Evolutionary conservation across 2,113 vertebrate genomes (phyloP), one percentile per base, ranked within the genome.

Genomic region (Melanocharis versteri): DNA sequence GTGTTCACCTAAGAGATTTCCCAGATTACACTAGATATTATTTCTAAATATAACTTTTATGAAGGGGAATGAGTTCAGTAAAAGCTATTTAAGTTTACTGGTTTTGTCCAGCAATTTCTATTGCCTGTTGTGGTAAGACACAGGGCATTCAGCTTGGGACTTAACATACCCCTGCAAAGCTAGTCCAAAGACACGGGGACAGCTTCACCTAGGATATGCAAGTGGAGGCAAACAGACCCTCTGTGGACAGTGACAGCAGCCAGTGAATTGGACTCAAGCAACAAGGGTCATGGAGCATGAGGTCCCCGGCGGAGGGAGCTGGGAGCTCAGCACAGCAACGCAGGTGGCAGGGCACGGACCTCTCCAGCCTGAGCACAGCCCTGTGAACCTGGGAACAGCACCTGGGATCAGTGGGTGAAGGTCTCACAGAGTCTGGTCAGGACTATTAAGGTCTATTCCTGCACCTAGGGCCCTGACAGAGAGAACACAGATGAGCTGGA

Each of bases 351-450:
- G 21, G 24, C 40, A 58, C 21, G 80, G 70, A 44, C 28, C 14
- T 69, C 84, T n/a, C 15, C 42, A 39, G 69, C 21, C 47, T 3
- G 0, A 31, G 35, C 58, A 44, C 24, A 48, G 79, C 30, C 37
- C 54, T 56, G 15, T 1, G 2, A 35, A 42, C 20, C 42, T 5
- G 6, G 31, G 5, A 42, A 56, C 0, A 1, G 35, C 62, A 28
- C 30, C 50, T 28, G 45, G 60, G 27, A 73, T 7, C 50, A 37
- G 54, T 11, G 50, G 45, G 40, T 26, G 81, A 81, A 48, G n/a
- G 54, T 16, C n/a, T 37, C 45, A 45, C 1, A 6, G 6, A 61
- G 48, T 24, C n/a, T 37, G n/a, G 26, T 58, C n/a, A 66, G 79
- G 47, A 68, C 26, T 48, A 22, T 37, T 33, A 57, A 69, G n/a